Percentiles rank a stretch among this genome's conserved stretches.
Evolutionary conservation across 2,888 invertebrate genomes (phyloP).

Genomic region (Uropetala carovei): DNA sequence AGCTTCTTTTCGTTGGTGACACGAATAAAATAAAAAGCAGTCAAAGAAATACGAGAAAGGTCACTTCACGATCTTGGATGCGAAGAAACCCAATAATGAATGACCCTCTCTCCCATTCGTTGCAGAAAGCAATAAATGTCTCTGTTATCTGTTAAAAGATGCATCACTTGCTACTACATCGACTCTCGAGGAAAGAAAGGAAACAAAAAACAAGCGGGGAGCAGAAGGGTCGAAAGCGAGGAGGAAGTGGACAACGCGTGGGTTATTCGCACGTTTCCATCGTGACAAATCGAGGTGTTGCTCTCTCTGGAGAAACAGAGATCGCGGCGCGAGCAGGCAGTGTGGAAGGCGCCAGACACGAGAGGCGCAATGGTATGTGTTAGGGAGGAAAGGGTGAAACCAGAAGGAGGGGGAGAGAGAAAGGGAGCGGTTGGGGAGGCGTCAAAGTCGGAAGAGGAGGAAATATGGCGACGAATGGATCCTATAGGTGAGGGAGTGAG

Average conservation of each 20-base stretch:
- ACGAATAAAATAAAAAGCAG: no score
- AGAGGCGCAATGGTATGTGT: background rate
- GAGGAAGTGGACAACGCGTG: background rate
- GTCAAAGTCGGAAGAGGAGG: background rate
- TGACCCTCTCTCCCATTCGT: background rate
- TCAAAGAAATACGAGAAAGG: no score
- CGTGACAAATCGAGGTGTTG: background rate
- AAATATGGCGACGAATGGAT: background rate
- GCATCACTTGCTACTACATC: background rate
- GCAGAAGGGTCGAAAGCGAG: background rate
- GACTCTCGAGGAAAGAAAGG: background rate
- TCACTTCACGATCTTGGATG: no score
- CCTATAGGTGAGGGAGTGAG: background rate
- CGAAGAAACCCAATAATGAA: no score
- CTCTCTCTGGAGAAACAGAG: background rate
- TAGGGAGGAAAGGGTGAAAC: background rate
- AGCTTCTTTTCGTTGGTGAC: no score
- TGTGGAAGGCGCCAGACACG: constrained; percentile 27
- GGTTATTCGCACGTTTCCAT: constrained; percentile 9
- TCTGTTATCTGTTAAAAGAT: background rate
- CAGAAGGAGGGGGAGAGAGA: no score
- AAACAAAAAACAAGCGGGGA: background rate
- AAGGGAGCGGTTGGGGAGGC: no score
- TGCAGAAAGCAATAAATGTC: background rate
- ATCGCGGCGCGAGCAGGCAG: background rate